Conservation (phyloP, 1,140 invertebrate genomes). For the Stenopsyche tienmushanensis region DNA sequence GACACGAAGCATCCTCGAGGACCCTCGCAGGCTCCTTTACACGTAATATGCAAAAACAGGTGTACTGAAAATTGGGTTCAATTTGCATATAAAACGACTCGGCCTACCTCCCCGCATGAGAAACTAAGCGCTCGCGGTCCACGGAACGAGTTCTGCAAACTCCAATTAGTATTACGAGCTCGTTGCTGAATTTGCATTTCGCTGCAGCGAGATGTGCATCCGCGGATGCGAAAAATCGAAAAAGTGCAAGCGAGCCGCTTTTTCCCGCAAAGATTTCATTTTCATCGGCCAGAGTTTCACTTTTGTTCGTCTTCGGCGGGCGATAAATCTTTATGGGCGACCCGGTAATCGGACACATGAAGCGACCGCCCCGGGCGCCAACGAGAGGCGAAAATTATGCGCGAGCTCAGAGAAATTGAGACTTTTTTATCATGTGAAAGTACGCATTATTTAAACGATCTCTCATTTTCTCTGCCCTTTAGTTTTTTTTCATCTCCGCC, state of each 20-base stretch:
- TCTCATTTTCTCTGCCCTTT: too few relatives aligned
- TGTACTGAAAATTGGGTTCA: conserved; percentile 18
- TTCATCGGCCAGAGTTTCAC: conserved; percentile 10
- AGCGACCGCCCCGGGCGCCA: too few relatives aligned
- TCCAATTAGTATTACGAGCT: conserved; percentile 14
- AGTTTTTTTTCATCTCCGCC: too few relatives aligned
- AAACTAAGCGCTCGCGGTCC: neutral
- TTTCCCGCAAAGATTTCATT: neutral
- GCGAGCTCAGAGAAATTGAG: too few relatives aligned
- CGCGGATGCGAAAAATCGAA: neutral
- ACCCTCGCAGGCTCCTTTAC: too few relatives aligned
- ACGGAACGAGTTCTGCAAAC: conserved; percentile 8
- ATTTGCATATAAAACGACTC: conserved; percentile 20
- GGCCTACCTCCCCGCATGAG: neutral
- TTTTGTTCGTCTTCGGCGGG: neutral
- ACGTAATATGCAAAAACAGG: conserved; percentile 4
- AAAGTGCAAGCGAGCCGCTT: neutral
- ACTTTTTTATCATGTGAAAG: too few relatives aligned
- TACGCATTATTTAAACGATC: too few relatives aligned
- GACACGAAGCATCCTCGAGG: too few relatives aligned
- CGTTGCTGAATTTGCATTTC: conserved; percentile 25
- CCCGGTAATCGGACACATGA: neutral
- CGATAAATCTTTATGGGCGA: neutral
- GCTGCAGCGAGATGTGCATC: neutral
- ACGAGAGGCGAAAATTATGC: too few relatives aligned